Evolutionary conservation across 2,888 invertebrate species (phyloP).

Genomic region (Agriotes lineatus): DNA sequence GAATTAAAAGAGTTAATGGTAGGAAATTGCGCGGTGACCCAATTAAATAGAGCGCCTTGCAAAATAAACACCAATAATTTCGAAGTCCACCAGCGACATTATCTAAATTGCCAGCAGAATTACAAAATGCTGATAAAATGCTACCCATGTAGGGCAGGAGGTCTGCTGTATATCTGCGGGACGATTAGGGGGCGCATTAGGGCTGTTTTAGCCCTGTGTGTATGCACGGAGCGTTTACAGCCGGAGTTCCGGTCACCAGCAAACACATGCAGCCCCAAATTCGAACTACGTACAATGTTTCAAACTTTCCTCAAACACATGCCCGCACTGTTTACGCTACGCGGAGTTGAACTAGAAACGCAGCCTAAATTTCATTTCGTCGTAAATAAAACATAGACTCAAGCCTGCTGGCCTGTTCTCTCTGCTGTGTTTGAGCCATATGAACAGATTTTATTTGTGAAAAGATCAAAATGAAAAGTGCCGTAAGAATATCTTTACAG

Average conservation of each 20-base stretch:
- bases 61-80: conserved; percentile 37
- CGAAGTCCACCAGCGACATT: conserved; percentile 29
- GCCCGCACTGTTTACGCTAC: conserved; percentile 11
- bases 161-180: conserved; percentile 31
- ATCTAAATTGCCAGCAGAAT: conserved; percentile 35
- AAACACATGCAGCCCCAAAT: conserved; percentile 27
- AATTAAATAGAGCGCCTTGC: conserved; percentile 25
- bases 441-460: too few relatives aligned
- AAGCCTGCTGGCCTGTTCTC: too few relatives aligned
- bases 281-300: conserved; percentile 6
- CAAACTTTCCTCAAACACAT: conserved; percentile 26
- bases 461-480: too few relatives aligned
- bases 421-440: too few relatives aligned
- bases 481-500: too few relatives aligned
- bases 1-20: conserved; percentile 29
- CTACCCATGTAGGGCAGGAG: conserved; percentile 11
- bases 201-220: conserved; percentile 33
- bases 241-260: conserved; percentile 36
- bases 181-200: conserved; percentile 34
- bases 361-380: conserved; percentile 7
- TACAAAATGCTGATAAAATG: conserved; percentile 39
- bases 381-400: conserved; percentile 1
- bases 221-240: conserved; percentile 38
- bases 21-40: conserved; percentile 17
- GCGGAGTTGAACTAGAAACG: background rate